Evolutionary conservation across 2,113 vertebrate genomes (phyloP), one percentile per base, ranked within the genome.

Genomic region (Oostethus manadensis): DNA sequence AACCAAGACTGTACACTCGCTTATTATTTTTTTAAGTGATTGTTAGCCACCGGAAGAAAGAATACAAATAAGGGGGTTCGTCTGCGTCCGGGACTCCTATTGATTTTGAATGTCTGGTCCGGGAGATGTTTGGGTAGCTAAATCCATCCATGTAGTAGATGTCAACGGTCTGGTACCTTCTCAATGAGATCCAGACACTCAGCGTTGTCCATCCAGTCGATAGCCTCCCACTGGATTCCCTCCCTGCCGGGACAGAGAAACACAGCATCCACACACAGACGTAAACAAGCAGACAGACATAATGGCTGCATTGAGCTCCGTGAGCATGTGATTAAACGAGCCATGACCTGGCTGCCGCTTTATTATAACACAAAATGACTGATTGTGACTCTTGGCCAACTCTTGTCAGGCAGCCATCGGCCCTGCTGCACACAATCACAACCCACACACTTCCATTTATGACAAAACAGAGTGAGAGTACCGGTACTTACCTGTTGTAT

Each of bases 121-220:
- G 10, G n/a, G 18, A 51, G 49, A 23, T 14, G 5, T 26, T 26
- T 26, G 23, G 5, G 29, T 33, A 33, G 13, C 2, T 8, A 29
- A 15, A 26, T 11, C 38, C 4, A 14, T 11, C 38, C 38, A 10
- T 40, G 10, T 40, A 40, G 38, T 40, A 2, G 38, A 42, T 42
- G 38, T 42, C 38, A 42, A 42, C 13, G 13, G 4, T 11, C 61
- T 60, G 66, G 76, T 80, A 95, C 94, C 93, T 96, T 96, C 75
- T 96, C 94, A 17, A 96, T 92, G 70, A 96, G 93, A 84, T 96
- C 94, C 88, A 96, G 84, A 82, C 94, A 96, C 71, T 96, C 94
- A 8, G 93, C 94, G 16, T 96, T 96, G 86, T 96, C 94, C 94
- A 95, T 94, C 94, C 94, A 96, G 86, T 95, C 93, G 78, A 96